Evolutionary conservation across 2,797 vertebrate species (phyloP).

Genomic region (Amblyraja radiata): DNA sequence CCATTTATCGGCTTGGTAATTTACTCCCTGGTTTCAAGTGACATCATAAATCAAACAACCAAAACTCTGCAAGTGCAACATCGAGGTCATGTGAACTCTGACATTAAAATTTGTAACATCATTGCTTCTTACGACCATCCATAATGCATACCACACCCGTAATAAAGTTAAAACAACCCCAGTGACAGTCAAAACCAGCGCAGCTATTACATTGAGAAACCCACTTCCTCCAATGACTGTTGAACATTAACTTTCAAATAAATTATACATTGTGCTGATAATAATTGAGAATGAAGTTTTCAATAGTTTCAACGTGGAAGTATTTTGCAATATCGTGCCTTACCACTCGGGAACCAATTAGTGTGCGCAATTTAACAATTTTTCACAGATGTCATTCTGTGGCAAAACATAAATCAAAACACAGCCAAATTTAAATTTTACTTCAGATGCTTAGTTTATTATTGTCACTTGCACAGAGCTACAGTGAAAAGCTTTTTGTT

Average conservation of each 20-base stretch:
- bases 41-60: constrained; percentile 32
- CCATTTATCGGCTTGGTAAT: neutral
- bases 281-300: neutral
- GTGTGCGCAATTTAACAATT: neutral
- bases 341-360: neutral
- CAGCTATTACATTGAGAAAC: neutral
- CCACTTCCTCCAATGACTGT: neutral
- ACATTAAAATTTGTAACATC: constrained; percentile 26
- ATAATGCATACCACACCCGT: neutral
- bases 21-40: constrained; percentile 18
- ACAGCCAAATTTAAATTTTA: neutral
- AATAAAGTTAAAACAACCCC: neutral
- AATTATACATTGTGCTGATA: neutral
- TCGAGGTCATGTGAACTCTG: constrained; percentile 20
- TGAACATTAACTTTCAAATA: neutral
- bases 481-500: no score
- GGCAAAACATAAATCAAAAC: neutral
- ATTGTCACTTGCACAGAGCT: no score
- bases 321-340: constrained; percentile 3
- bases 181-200: neutral
- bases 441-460: no score
- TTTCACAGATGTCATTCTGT: neutral
- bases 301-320: neutral
- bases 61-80: neutral
- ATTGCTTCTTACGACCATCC: neutral